Percentiles rank a stretch among this genome's conserved stretches.
Evolutionary conservation across 2,888 invertebrate genomes (phyloP).

Genomic region (Volucella zonaria): DNA sequence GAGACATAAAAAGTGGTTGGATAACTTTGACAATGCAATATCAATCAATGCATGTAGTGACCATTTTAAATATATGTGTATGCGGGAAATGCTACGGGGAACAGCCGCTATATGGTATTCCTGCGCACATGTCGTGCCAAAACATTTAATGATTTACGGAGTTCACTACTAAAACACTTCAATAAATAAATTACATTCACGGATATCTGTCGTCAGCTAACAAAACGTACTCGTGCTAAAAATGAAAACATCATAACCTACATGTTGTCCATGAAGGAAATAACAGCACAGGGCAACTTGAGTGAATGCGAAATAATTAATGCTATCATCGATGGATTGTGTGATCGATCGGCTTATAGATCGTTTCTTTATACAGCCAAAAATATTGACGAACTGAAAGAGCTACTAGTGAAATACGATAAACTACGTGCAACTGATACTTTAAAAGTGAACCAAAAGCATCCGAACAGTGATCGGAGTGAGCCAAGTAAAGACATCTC

Average conservation of each 20-base stretch:
- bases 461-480: too few relatives aligned
- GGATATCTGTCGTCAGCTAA: conserved; percentile 13
- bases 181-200: not conserved
- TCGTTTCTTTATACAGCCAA: not conserved
- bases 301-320: not conserved
- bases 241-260: conserved; percentile 2
- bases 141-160: not conserved
- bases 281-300: conserved; percentile 1
- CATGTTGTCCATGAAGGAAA: not conserved
- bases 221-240: not conserved
- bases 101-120: conserved; percentile 23
- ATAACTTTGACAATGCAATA: conserved; percentile 15
- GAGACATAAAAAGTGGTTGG: conserved; percentile 13
- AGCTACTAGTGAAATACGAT: conserved; percentile 15
- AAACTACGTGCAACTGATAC: conserved; percentile 16
- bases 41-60: not conserved
- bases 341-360: not conserved
- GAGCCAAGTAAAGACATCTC: too few relatives aligned
- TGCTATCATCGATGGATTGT: conserved; percentile 3
- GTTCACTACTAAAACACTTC: not conserved
- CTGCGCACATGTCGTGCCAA: not conserved
- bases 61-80: conserved; percentile 16
- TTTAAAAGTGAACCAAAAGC: not conserved
- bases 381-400: conserved; percentile 3
- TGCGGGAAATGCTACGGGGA: conserved; percentile 4